Base-by-base conservation (phyloP, 2,888 invertebrate species). In the Cheilosia impressa region DNA sequence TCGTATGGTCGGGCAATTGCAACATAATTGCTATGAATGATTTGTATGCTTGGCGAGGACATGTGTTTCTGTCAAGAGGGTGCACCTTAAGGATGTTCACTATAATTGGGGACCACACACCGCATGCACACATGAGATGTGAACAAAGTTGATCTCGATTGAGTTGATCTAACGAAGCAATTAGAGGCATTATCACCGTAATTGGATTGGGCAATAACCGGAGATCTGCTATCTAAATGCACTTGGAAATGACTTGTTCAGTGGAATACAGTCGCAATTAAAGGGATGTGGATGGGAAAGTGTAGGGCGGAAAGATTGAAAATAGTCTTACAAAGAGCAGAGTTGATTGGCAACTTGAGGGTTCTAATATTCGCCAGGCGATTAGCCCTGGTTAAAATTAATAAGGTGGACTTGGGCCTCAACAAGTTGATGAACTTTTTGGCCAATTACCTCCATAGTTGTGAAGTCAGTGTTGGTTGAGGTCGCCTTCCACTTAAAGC, bases 81-180 rank as follows among this genome's bases (percentile, higher is more conserved):
- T 50, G n/a, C 43, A 69, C 53, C 45, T 81, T 27, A 50, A 55
- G 77, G 66, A 71, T 72, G 72, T 72, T 66, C 31, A 53, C 38
- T 4, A 17, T 72, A 71, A 76, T 65, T 73, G 68, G 52, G 38
- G 83, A 78, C 83, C 83, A 83, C 83, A 83, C 83, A 69, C 27
- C 27, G 22, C 22, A 27, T 27, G 7, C 58, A 19, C 9, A 7
- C 41, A 24, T 6, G 9, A 31, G 47, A 72, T 66, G 60, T 53
- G 52, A 53, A 53, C 13, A 10, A 34, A 62, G 22, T 55, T 34
- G 17, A 41, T 13, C 38, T 72, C 19, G 24, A n/a, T 62, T 34
- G 52, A 22, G n/a, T 9, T 31, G 45, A 53, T 60, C 22, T 72
- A n/a, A n/a, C n/a, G 24, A 41, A 53, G 43, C 66, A 76, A 47